Percentiles rank a stretch among this genome's conserved stretches.
Conservation (phyloP, 92 coral and sea anemone genomes). For the Nematostella vectensis region DNA sequence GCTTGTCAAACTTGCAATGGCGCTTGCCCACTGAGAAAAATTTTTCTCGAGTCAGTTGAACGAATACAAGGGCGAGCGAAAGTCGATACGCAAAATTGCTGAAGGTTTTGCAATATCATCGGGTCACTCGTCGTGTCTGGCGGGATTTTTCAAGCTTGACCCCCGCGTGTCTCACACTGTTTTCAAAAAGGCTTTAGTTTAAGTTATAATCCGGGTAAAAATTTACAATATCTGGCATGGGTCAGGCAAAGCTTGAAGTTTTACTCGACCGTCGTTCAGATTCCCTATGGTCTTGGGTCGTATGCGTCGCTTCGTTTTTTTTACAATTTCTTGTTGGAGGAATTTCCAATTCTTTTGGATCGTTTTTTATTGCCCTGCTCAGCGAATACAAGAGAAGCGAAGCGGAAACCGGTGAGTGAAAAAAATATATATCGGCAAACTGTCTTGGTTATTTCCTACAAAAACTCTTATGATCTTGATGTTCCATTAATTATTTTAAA, state of each 20-base stretch:
- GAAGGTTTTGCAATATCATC: too few relatives aligned
- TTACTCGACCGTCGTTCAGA: slow-evolving; percentile 32
- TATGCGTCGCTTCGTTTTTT: slow-evolving; percentile 43
- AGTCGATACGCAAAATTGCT: too few relatives aligned
- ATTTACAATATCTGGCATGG: too few relatives aligned
- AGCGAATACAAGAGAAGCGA: slow-evolving; percentile 66
- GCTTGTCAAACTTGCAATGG: slow-evolving; percentile 21
- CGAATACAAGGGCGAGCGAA: neutral
- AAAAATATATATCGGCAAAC: too few relatives aligned
- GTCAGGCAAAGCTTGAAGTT: slow-evolving; percentile 21
- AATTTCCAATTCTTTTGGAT: slow-evolving; percentile 58
- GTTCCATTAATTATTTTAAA: too few relatives aligned
- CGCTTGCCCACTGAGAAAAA: neutral
- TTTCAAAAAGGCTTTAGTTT: too few relatives aligned
- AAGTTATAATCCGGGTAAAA: too few relatives aligned
- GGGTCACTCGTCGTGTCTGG: too few relatives aligned
- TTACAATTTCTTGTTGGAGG: slow-evolving; percentile 59
- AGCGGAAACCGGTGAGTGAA: slow-evolving; percentile 61
- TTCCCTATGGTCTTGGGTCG: slow-evolving; percentile 65
- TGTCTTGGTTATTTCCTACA: too few relatives aligned
- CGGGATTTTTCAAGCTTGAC: too few relatives aligned
- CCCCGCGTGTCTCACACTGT: too few relatives aligned
- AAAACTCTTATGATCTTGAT: too few relatives aligned
- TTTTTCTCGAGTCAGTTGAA: neutral
- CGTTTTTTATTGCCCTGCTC: slow-evolving; percentile 67